Conservation (phyloP, 2,797 vertebrate genomes). For the Poeciliopsis infans region DNA sequence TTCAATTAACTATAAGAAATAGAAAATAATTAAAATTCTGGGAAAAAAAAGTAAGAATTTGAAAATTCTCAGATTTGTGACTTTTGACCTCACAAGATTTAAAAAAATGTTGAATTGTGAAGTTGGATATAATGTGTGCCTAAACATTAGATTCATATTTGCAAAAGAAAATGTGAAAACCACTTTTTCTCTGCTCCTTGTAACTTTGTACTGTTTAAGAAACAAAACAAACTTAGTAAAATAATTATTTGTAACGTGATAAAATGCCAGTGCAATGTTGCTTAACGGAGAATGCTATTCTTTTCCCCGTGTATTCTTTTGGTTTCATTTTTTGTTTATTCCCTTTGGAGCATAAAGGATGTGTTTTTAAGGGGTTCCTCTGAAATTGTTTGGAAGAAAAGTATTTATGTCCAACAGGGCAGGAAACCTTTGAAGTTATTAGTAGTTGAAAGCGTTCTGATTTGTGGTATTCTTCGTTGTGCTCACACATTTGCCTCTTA, state of each 20-base stretch:
- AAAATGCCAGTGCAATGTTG: conserved; percentile 8
- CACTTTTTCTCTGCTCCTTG: no score
- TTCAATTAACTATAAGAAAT: no score
- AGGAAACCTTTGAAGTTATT: conserved; percentile 54
- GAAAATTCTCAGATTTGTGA: no score
- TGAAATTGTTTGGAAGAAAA: conserved; percentile 22
- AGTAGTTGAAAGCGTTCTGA: conserved; percentile 24
- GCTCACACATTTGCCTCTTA: neutral
- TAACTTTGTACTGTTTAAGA: no score
- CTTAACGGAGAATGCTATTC: neutral
- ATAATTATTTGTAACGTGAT: no score
- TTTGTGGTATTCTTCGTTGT: neutral
- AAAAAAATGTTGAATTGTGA: neutral
- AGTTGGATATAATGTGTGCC: neutral
- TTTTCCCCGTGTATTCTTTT: neutral
- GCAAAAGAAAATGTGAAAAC: neutral
- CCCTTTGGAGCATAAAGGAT: conserved; percentile 28
- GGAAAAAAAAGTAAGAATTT: no score
- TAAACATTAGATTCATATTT: neutral
- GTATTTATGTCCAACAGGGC: conserved; percentile 39
- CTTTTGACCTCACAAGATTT: no score
- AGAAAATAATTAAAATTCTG: no score
- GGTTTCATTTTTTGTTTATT: conserved; percentile 26
- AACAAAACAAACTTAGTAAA: no score
- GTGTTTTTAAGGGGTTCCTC: conserved; percentile 70